phyloP scores from a whole-genome alignment of 2,888 invertebrate genomes.

The Heliconius cydno region DNA sequence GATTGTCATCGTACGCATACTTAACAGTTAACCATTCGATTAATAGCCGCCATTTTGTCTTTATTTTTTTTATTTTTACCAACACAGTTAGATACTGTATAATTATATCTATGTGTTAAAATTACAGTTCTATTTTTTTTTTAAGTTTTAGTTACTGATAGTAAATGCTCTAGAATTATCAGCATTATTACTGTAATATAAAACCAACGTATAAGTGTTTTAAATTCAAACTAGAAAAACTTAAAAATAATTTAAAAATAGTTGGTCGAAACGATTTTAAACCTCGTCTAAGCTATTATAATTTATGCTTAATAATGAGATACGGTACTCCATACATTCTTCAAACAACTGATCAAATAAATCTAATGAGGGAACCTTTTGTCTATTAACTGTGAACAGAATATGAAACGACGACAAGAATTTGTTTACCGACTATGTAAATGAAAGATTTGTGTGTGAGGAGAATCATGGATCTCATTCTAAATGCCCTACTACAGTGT shows the following conservation, averaged over 20 bases:
- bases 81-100: background rate
- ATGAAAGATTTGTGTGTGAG: conserved; percentile 38
- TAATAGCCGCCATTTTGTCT: conserved; percentile 57
- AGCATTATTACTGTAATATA: background rate
- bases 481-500: background rate
- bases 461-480: conserved; percentile 8
- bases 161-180: background rate
- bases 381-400: conserved; percentile 52
- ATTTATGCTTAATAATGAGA: conserved; percentile 41
- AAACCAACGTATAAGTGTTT: background rate
- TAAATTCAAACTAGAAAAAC: background rate
- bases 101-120: background rate
- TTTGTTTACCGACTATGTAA: conserved; percentile 51
- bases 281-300: conserved; percentile 18
- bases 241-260: background rate
- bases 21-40: conserved; percentile 63
- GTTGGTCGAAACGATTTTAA: background rate
- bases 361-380: conserved; percentile 62
- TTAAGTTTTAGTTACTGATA: background rate
- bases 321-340: conserved; percentile 57
- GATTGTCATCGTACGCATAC: conserved; percentile 70
- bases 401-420: conserved; percentile 49
- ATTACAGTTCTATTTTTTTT: background rate
- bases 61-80: conserved; percentile 18
- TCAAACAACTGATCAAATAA: conserved; percentile 77